Conservation (phyloP, 2,888 invertebrate species). For the Quadriops clusia region DNA sequence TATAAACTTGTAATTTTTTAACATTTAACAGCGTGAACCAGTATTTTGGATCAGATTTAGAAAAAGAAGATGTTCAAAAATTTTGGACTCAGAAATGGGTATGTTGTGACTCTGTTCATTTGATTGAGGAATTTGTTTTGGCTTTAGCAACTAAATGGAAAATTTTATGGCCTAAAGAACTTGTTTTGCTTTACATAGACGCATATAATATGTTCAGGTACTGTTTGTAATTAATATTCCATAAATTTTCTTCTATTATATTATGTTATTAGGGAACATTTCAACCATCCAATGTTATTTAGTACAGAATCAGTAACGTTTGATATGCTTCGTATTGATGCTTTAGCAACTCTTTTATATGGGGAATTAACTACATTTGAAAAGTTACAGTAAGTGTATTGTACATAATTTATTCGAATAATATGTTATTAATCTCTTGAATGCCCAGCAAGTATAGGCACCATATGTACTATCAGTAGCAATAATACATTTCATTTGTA, state of each 20-base stretch:
- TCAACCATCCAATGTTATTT: constrained; percentile 39
- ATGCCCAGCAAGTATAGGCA: no score
- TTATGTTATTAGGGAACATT: constrained; percentile 37
- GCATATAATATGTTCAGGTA: constrained; percentile 42
- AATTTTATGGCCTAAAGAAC: constrained; percentile 50
- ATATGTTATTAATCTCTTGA: constrained; percentile 8
- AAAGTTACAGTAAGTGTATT: constrained; percentile 16
- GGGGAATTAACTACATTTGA: constrained; percentile 39
- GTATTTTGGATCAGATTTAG: constrained; percentile 56
- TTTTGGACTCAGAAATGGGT: constrained; percentile 51
- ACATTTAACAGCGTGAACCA: constrained; percentile 2
- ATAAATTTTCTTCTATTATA: constrained; percentile 9
- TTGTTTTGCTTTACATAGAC: constrained; percentile 46
- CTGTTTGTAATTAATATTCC: constrained; percentile 4
- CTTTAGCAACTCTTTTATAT: constrained; percentile 40
- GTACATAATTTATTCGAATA: constrained; percentile 7
- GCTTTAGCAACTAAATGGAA: constrained; percentile 50
- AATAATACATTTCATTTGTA: no score
- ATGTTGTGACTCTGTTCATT: constrained; percentile 45
- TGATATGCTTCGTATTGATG: constrained; percentile 36
- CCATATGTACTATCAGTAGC: no score
- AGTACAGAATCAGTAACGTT: constrained; percentile 32
- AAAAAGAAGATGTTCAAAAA: constrained; percentile 49
- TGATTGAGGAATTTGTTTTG: constrained; percentile 48
- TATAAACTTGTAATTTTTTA: constrained; percentile 1